Base-by-base conservation (phyloP, 2,888 invertebrate genomes). In the Andrena flavipes region DNA sequence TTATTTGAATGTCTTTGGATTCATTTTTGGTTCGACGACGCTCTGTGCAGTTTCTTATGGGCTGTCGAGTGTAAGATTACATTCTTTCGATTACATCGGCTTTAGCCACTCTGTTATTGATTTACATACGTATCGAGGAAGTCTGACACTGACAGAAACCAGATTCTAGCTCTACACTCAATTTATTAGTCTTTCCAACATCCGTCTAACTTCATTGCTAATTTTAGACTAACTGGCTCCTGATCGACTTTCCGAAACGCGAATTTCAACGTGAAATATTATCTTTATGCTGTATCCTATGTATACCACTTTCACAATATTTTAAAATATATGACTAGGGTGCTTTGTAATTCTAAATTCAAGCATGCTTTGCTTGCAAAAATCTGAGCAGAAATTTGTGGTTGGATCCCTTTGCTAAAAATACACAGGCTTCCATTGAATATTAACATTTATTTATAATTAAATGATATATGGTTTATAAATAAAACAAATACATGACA, bases 91-190 rank as follows among this genome's bases (percentile, higher is more conserved):
- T 76, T 76, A 68, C 54, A 79, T 77, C 33, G 49, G 78, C 78
- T 79, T 77, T 64, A 69, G 69, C 69, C 63, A 79, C 29, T 69
- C 49, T 64, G 78, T 69, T 78, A 79, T 79, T 77, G 79, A 79
- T 79, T 79, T 79, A 77, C 54, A 79, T 29, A 64, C 54, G 69
- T 63, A 64, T 69, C 29, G 26, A 42, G 70, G 79, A 80, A 80
- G 79, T 60, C 79, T 62, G 80, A 62, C 51, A 56, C 62, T 64
- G 73, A 81, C 68, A 69, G 68, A 80, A 81, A 80, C 69, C 81
- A 79, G 80, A 79, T 73, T 59, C 67, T 79, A 69, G 79, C 48
- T 62, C 80, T 69, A 33, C 48, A 59, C 49, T 73, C 73, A 80
- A 73, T 80, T 81, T 81, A 79, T 73, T 69, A 69, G 64, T 72